Base-by-base conservation (phyloP, 2,888 invertebrate genomes). In the Limnephilus rhombicus region DNA sequence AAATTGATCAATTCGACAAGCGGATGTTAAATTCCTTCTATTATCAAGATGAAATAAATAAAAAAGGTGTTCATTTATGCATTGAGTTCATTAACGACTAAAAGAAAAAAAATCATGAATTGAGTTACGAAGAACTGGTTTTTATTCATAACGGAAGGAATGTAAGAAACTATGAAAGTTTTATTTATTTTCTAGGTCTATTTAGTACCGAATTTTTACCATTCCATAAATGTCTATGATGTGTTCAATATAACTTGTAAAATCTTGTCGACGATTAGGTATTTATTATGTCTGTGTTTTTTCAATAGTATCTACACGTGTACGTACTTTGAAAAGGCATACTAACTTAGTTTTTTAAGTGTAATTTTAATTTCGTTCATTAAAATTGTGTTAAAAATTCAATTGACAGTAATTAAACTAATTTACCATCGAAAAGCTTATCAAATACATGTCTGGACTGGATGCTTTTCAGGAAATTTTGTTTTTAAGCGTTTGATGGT, bases 341-440 rank as follows among this genome's bases (percentile, higher is more conserved):
- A 24, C 9, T 24, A 68, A 68, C 24, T n/a, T 68, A 68, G 68
- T 9, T 24, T 68, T 45, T 7, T 68, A 68, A 68, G n/a, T 68
- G n/a, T 68, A 68, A 5, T 68, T 68, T n/a, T 68, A 68, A 68
- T 68, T 68, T 9, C n/a, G 24, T 68, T 68, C 0, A 9, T 68
- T 68, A 24, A 18, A 24, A 24, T 68, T 68, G 24, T 68, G 68
- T 29, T 45, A n/a, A 92, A 85, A 80, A 90, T 86, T 90, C 86
- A 85, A 90, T 92, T 92, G 92, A 92, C 86, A 90, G 86, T 90
- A 90, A 92, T 92, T 92, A 45, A 24, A 92, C 29, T 3, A 37
- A 29, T 37, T 2, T 24, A 87, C n/a, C 18, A 87, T 49, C 87
- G 18, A 53, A 49, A 34, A 87, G 31, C n/a, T 53, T 87, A 31